Percentiles rank a stretch among this genome's conserved stretches.
These are phyloP conservation scores for Apis cerana DNA, from an alignment of 1,140 invertebrate species.

Conservation along the genomic window DNA sequence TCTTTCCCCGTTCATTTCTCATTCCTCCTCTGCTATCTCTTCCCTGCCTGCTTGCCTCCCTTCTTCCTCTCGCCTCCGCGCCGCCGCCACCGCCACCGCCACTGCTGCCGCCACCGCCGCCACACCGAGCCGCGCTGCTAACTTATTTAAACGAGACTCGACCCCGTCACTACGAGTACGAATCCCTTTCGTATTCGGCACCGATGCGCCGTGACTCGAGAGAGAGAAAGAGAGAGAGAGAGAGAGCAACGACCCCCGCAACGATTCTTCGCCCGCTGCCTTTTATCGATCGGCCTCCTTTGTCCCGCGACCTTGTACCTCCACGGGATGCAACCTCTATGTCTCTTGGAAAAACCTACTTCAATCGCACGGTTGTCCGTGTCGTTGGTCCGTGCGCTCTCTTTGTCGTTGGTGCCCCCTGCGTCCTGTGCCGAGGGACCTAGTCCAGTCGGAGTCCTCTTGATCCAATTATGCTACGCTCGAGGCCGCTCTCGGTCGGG, in stretches of 20 bases:
- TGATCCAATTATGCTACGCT: no score
- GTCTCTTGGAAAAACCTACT: neutral
- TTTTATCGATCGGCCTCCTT: conserved; percentile 65
- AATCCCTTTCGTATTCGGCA: conserved; percentile 61
- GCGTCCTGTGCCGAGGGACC: no score
- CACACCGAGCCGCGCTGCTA: conserved; percentile 56
- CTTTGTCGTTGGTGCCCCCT: neutral
- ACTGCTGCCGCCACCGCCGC: neutral
- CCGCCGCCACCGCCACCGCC: conserved; percentile 45
- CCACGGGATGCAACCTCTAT: conserved; percentile 13
- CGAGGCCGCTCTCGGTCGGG: no score
- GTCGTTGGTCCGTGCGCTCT: neutral
- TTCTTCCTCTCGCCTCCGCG: conserved; percentile 41
- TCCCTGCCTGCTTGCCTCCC: conserved; percentile 36
- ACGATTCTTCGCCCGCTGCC: conserved; percentile 59
- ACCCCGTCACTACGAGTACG: conserved; percentile 64
- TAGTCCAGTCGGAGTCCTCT: no score
- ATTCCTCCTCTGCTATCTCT: conserved; percentile 36
- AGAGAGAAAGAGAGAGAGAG: neutral
- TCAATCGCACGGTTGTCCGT: no score
- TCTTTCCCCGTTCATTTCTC: conserved; percentile 43
- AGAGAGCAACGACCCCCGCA: conserved; percentile 62
- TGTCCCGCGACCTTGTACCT: conserved; percentile 63
- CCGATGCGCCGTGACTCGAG: conserved; percentile 57
- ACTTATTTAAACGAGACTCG: conserved; percentile 69